These are phyloP conservation scores for Prunella himalayana DNA, from an alignment of 2,113 vertebrate genomes.

Conservation along the genomic window DNA sequence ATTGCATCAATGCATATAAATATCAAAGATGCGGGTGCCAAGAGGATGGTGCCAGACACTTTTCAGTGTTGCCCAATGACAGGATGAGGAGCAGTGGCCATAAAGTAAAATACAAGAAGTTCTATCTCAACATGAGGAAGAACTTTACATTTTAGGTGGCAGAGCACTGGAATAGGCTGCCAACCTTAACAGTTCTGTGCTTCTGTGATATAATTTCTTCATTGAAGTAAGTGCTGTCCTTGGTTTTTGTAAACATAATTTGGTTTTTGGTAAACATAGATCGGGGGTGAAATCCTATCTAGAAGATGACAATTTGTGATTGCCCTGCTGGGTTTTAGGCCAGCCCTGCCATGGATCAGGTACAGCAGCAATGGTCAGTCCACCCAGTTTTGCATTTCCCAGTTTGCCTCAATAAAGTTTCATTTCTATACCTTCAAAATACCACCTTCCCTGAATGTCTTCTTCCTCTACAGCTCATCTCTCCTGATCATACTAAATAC, in stretches of 20 bases:
- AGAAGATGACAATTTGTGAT: background rate
- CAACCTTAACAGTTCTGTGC: background rate
- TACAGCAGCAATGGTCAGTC: background rate
- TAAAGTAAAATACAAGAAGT: background rate
- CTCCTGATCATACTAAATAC: background rate
- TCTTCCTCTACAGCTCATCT: background rate
- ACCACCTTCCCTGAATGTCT: background rate
- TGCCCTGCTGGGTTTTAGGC: background rate
- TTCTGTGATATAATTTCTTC: background rate
- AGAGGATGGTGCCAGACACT: background rate
- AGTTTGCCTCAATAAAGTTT: background rate
- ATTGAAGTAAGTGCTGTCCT: background rate
- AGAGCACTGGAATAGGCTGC: background rate
- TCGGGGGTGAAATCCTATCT: background rate
- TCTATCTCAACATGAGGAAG: background rate
- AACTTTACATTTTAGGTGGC: fast-evolving
- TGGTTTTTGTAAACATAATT: background rate
- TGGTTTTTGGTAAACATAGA: background rate
- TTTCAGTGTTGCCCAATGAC: background rate
- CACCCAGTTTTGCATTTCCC: background rate
- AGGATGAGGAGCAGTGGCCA: background rate
- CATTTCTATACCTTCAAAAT: background rate
- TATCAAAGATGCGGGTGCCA: background rate
- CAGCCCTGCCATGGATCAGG: fast-evolving
- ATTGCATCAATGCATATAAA: background rate